Evolutionary conservation across 2,113 vertebrate species (phyloP).

Genomic region (Calyptommatus sinebrachiatus): DNA sequence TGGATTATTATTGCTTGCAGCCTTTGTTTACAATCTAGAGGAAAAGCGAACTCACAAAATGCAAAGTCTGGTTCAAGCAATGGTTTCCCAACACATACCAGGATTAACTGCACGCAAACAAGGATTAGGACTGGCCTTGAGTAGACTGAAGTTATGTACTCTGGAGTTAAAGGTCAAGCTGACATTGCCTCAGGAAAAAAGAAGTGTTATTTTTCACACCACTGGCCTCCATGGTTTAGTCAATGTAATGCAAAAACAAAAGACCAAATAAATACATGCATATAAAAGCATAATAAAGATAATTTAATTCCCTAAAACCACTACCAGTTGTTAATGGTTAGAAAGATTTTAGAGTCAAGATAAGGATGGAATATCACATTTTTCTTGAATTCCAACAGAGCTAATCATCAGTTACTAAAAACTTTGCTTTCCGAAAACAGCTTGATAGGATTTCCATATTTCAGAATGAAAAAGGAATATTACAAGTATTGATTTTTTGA

Average conservation of each 20-base stretch:
- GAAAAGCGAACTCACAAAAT: neutral
- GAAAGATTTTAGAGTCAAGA: too few relatives aligned
- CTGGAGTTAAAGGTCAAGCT: constrained; percentile 20
- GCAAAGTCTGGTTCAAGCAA: constrained; percentile 30
- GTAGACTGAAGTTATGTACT: neutral
- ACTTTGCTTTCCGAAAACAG: too few relatives aligned
- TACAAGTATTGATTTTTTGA: too few relatives aligned
- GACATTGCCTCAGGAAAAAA: constrained; percentile 16
- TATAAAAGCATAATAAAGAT: neutral
- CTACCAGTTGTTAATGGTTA: too few relatives aligned
- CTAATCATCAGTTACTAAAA: too few relatives aligned
- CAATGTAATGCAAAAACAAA: neutral
- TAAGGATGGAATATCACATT: too few relatives aligned
- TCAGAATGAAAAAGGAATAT: too few relatives aligned
- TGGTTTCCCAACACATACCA: neutral
- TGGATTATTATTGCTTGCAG: neutral
- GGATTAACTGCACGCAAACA: neutral
- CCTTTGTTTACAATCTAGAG: neutral
- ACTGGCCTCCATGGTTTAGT: neutral
- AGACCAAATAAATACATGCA: neutral
- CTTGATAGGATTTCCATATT: too few relatives aligned
- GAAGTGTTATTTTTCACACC: neutral
- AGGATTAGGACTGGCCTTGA: constrained; percentile 12
- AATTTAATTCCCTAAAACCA: neutral
- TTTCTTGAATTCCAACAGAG: too few relatives aligned